Base-by-base conservation (phyloP, 2,797 vertebrate species). In the Ispidina lecontei region DNA sequence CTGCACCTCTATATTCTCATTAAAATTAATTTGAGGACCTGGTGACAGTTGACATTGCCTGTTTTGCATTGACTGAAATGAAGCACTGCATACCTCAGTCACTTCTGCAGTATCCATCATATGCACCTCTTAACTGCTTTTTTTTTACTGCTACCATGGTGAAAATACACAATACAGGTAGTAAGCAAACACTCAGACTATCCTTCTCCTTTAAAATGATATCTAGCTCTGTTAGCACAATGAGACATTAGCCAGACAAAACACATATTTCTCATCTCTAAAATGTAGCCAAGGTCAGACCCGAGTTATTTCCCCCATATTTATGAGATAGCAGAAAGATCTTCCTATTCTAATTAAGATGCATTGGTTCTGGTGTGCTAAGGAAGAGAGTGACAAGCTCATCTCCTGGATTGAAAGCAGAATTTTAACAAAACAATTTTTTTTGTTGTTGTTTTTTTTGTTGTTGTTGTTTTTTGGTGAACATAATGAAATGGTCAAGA, bases 11-110 rank as follows among this genome's bases (percentile, higher is more conserved):
- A 21, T 39, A 75, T 67, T 81, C 63, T 76, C 74, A 84, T 75
- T 84, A 78, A 84, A 94, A 91, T 86, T 64, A 67, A 74, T 74
- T 73, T 91, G 83, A 85, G 54, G 60, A 58, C 35, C 19, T 59
- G 47, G 6, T 75, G 43, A 70, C 3, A 2, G 68, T 22, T 88
- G 71, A 75, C 15, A 28, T 47, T 71, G 25, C 25, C 15, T 65
- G 62, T 62, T 73, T 64, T 74, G 17, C 65, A 58, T 31, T 81
- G 55, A 60, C 29, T 87, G 31, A 73, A 35, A 87, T n/a, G 23
- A 90, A 78, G 35, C 21, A 69, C 70, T 75, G 14, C 2, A 1
- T 68, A 35, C 21, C 19, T 72, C 58, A 37, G 23, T 54, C 5
- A 33, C 47, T 90, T 84, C 63, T 75, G 33, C 46, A 6, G 1